phyloP scores from a whole-genome alignment of 2,888 invertebrate genomes.

The Quadriops clusia region DNA sequence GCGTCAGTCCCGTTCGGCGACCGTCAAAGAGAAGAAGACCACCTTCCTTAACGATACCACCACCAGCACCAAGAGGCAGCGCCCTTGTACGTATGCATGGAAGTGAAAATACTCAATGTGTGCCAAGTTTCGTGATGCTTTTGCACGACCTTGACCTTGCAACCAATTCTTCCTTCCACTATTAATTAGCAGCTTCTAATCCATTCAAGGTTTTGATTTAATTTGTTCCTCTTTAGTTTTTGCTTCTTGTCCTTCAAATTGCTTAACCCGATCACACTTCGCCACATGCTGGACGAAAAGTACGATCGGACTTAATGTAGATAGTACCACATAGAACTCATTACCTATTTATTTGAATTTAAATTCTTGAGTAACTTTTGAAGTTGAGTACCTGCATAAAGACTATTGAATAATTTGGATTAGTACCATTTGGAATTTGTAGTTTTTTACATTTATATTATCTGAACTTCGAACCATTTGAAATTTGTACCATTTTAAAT shows the following conservation, averaged over 20 bases:
- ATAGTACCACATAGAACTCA: no score
- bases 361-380: no score
- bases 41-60: slow-evolving; percentile 48
- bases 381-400: no score
- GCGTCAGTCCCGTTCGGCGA: slow-evolving; percentile 58
- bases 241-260: neutral
- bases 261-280: no score
- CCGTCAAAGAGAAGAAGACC: slow-evolving; percentile 53
- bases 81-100: slow-evolving; percentile 54
- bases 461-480: no score
- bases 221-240: slow-evolving; percentile 2
- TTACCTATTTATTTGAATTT: no score
- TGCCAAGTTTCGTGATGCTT: slow-evolving; percentile 37
- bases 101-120: slow-evolving; percentile 23
- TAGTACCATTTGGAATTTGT: no score
- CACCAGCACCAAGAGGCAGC: slow-evolving; percentile 47
- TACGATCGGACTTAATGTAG: no score
- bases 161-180: slow-evolving; percentile 7
- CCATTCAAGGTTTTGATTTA: neutral
- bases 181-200: slow-evolving; percentile 1
- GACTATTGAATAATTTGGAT: no score
- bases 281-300: no score
- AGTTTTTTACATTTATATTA: no score
- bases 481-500: no score
- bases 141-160: slow-evolving; percentile 14